Evolutionary conservation across 1,140 invertebrate species (phyloP).

Genomic region (Bactericera cockerelli): DNA sequence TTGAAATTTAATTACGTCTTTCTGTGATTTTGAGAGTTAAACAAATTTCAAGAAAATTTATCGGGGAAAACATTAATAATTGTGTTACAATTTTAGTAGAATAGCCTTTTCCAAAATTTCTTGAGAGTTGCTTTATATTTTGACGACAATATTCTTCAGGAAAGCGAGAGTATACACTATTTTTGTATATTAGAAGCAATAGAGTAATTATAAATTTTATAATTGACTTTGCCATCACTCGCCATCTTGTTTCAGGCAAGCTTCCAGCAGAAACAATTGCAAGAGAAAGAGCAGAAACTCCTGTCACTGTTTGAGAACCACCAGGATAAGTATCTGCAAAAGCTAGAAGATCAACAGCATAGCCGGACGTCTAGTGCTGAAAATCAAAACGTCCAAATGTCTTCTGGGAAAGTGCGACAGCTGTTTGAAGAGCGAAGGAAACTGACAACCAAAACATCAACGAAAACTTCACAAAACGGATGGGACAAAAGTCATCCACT

Average conservation of each 20-base stretch:
- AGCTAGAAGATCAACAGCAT: not conserved
- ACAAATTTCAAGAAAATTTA: too few species aligned
- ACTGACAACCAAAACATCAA: not conserved
- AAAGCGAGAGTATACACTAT: too few species aligned
- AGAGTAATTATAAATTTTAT: too few species aligned
- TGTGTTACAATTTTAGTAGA: too few species aligned
- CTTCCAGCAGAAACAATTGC: conserved; percentile 6
- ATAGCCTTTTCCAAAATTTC: too few species aligned
- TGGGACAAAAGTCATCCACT: conserved; percentile 27
- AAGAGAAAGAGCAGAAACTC: conserved; percentile 1
- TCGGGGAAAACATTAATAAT: too few species aligned
- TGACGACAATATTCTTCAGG: too few species aligned
- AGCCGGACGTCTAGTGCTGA: not conserved
- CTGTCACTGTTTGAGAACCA: not conserved
- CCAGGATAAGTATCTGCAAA: not conserved
- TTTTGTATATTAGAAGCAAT: too few species aligned
- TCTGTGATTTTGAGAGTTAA: too few species aligned
- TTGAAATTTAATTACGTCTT: too few species aligned
- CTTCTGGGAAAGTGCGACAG: conserved; percentile 20
- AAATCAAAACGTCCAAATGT: conserved; percentile 7
- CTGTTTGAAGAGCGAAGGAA: conserved; percentile 20
- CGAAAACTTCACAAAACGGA: conserved; percentile 16
- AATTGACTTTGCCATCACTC: too few species aligned
- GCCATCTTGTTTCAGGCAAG: not conserved
- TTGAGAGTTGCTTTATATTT: too few species aligned